phyloP scores from a whole-genome alignment of 1,140 invertebrate species.

The Drosophila parabipectinata region DNA sequence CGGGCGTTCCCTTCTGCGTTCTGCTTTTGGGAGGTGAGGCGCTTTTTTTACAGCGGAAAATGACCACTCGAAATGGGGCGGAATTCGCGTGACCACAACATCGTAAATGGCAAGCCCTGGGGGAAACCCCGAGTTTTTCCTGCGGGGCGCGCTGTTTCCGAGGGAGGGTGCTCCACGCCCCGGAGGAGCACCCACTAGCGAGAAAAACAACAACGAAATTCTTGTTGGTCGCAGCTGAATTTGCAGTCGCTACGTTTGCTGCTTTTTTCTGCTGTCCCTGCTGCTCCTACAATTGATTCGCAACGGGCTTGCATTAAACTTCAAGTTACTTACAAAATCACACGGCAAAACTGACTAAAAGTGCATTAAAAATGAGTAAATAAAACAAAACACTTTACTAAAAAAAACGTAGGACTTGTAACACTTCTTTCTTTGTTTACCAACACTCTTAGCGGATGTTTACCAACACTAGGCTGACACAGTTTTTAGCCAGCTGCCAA shows the following conservation, averaged over 20 bases:
- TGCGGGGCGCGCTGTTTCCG: constrained; percentile 6
- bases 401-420: constrained; percentile 43
- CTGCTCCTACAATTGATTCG: not conserved
- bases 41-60: not conserved
- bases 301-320: constrained; percentile 42
- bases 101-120: constrained; percentile 24
- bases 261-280: constrained; percentile 8
- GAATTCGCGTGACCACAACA: constrained; percentile 70
- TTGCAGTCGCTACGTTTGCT: constrained; percentile 49
- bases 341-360: constrained; percentile 49
- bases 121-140: constrained; percentile 13
- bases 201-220: constrained; percentile 44
- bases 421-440: not conserved
- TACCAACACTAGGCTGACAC: not conserved
- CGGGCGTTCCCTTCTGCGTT: constrained; percentile 29
- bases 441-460: not conserved
- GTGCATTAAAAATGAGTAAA: constrained; percentile 69
- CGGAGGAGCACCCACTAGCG: constrained; percentile 52
- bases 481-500: not conserved
- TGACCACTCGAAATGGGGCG: constrained; percentile 49
- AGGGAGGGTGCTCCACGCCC: constrained; percentile 46
- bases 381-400: constrained; percentile 69
- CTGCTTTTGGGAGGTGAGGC: not conserved
- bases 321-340: constrained; percentile 65
- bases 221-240: constrained; percentile 61